A percentile compares a stretch with the other conserved stretches of the same genome.
phyloP scores from a whole-genome alignment of 64 coral and sea anemone species.

The Anthopleura sola region DNA sequence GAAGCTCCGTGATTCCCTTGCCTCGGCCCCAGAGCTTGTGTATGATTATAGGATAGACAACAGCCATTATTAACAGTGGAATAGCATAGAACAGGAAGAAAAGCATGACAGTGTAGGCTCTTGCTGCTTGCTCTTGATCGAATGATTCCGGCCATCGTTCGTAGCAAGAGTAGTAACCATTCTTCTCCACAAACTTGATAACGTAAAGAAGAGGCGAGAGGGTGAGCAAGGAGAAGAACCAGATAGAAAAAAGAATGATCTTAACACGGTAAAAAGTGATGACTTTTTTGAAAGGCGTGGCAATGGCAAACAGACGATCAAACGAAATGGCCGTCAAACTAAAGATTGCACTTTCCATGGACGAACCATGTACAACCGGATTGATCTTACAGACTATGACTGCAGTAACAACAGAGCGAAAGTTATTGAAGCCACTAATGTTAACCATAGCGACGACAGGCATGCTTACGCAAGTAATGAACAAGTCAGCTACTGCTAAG shows the following conservation, averaged over 20 bases:
- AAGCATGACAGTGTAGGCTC: conserved; percentile 34
- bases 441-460: conserved; percentile 31
- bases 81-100: conserved; percentile 40
- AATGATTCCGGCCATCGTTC: conserved; percentile 35
- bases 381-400: conserved; percentile 46
- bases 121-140: conserved; percentile 11
- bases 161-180: conserved; percentile 19
- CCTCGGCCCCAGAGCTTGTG: conserved; percentile 38
- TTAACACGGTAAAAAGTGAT: conserved; percentile 2
- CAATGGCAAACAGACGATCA: conserved; percentile 42
- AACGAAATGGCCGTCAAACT: conserved; percentile 39
- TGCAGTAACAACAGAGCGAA: neutral
- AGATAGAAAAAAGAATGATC: conserved; percentile 27
- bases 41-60: conserved; percentile 32
- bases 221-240: conserved; percentile 27
- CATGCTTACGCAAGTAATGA: conserved; percentile 32
- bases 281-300: conserved; percentile 20
- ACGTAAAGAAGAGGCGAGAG: conserved; percentile 25
- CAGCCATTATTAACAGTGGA: conserved; percentile 26
- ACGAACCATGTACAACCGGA: conserved; percentile 31
- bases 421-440: conserved; percentile 21
- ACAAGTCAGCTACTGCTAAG: conserved; percentile 12
- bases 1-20: neutral
- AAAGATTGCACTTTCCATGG: conserved; percentile 26
- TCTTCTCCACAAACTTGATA: conserved; percentile 9